Conservation (phyloP, 2,888 invertebrate species). For the Muschampia staudingeri region DNA sequence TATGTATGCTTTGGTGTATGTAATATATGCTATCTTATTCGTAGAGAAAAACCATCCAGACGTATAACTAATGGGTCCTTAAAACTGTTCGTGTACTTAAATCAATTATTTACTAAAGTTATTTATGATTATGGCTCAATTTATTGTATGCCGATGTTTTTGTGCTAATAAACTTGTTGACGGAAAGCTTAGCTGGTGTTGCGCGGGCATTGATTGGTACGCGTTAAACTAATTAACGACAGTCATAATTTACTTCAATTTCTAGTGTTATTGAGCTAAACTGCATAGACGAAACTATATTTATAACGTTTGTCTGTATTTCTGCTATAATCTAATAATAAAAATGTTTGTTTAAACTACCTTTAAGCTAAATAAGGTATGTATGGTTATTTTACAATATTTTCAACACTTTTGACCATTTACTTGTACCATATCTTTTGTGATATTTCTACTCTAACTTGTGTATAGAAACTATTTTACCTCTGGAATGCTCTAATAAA, state of each 20-base stretch:
- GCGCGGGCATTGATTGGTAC: background rate
- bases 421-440: too few relatives aligned
- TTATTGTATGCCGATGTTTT: constrained; percentile 13
- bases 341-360: too few relatives aligned
- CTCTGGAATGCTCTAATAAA: background rate
- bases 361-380: too few relatives aligned
- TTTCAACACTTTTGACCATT: too few relatives aligned
- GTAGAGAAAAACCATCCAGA: background rate
- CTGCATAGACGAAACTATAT: background rate
- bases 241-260: background rate
- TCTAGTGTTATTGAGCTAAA: background rate
- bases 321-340: too few relatives aligned
- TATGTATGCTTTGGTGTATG: too few relatives aligned
- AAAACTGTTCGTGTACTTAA: constrained; percentile 3
- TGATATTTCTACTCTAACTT: too few relatives aligned
- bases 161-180: background rate
- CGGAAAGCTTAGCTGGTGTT: background rate
- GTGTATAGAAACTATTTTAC: background rate
- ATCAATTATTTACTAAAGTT: constrained; percentile 24
- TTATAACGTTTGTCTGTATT: background rate
- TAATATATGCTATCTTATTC: background rate
- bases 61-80: constrained; percentile 11
- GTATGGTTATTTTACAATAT: too few relatives aligned
- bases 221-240: constrained; percentile 7
- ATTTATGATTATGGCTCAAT: constrained; percentile 27